phyloP scores from a whole-genome alignment of 1,140 invertebrate species.

The Dolichoris vasculosae region DNA sequence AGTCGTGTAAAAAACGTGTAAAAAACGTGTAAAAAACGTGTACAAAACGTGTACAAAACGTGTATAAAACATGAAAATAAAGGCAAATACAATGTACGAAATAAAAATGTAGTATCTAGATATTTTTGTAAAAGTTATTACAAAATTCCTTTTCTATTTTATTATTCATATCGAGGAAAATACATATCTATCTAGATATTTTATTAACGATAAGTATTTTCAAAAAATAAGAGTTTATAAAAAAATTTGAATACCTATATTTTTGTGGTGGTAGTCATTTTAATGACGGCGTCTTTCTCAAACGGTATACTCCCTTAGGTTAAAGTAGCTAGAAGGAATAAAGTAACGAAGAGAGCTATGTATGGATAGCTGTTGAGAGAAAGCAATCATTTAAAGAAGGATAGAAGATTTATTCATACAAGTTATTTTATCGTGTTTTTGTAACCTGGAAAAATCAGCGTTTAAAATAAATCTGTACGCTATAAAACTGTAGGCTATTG shows the following conservation, averaged over 20 bases:
- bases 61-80: not conserved
- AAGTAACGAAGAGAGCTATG: conserved; percentile 37
- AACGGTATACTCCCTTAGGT: conserved; percentile 39
- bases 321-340: conserved; percentile 52
- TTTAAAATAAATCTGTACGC: not conserved
- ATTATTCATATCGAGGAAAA: not conserved
- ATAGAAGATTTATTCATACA: conserved; percentile 6
- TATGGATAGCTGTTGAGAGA: conserved; percentile 7
- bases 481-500: not conserved
- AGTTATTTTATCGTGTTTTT: not conserved
- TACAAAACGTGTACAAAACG: not conserved
- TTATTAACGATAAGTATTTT: conserved; percentile 20
- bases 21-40: not conserved
- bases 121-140: not conserved
- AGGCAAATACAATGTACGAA: not conserved
- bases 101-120: not conserved
- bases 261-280: conserved; percentile 38
- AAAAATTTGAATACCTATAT: conserved; percentile 50
- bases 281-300: conserved; percentile 41
- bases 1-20: not conserved
- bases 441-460: not conserved
- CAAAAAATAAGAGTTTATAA: conserved; percentile 30
- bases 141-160: not conserved
- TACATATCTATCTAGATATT: conserved; percentile 9
- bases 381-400: conserved; percentile 4